Evolutionary conservation across 2,113 vertebrate species (phyloP), one percentile per base, ranked within the genome.

Genomic region (Nipponia nippon): DNA sequence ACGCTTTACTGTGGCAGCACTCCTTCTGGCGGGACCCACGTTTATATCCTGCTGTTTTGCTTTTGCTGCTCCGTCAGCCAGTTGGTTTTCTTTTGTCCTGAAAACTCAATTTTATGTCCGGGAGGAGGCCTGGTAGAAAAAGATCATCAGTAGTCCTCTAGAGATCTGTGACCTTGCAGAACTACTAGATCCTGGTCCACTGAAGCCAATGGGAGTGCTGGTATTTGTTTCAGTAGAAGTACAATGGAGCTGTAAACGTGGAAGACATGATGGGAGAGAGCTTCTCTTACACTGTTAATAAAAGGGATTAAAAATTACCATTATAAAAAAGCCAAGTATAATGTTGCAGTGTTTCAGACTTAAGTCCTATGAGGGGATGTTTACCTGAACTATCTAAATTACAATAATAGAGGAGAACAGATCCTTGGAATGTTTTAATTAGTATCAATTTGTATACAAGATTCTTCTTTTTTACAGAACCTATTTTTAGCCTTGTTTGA

Each of bases 401-500:
- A 61, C 38, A 77, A 6, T 81, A 71, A 46, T 55, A 87, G 73
- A 89, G 76, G 32, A 78, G 62, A 87, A 82, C 6, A 2, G 46
- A 42, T 80, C 44, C 32, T 63, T 95, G 81, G 53, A 82, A 83
- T 94, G 46, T 82, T 94, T 79, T 92, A 75, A 93, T 96, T 90
- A n/a, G 75, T 70, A 61, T 77, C 62, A 44, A 27, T 89, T 79
- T 91, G 85, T 95, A 62, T 90, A 90, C 79, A 73, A 85, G 71
- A 44, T 56, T 87, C 6, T 69, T 94, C 23, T 80, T 38, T 80
- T 71, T 87, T 62, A 25, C 27, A 53, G 67, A 65, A 40, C 44
- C 44, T 95, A 83, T 97, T 91, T 91, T 95, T 89, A 95, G 90
- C 29, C 23, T 30, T 78, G 46, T 88, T 91, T 95, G 83, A 92